A percentile compares a stretch with the other conserved stretches of the same genome.
Conservation (phyloP, 2,797 vertebrate species). For the Anas flavirostris region DNA sequence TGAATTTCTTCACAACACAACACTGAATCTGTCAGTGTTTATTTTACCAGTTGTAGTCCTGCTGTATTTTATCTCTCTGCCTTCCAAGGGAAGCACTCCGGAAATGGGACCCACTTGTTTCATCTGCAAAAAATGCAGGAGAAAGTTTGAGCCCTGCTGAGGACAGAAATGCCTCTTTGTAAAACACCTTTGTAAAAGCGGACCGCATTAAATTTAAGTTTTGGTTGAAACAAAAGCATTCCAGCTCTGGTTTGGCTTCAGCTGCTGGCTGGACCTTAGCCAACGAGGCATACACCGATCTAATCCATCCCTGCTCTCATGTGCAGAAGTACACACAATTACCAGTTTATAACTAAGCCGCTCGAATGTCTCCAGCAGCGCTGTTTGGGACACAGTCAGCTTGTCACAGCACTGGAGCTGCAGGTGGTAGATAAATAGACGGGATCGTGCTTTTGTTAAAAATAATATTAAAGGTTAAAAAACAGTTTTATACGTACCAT, state of each 20-base stretch:
- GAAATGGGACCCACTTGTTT: background rate
- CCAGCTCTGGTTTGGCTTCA: background rate
- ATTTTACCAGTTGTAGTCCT: background rate
- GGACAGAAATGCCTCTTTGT: background rate
- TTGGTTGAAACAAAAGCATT: background rate
- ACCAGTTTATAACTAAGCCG: background rate
- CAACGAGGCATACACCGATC: background rate
- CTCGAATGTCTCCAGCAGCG: background rate
- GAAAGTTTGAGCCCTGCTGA: background rate
- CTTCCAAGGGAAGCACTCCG: background rate
- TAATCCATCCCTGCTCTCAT: background rate
- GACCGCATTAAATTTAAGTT: background rate
- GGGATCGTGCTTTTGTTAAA: background rate
- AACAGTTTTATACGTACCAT: background rate
- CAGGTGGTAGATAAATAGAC: background rate
- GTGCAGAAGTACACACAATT: background rate
- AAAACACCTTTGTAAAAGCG: too few relatives aligned
- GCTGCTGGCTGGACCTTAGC: background rate
- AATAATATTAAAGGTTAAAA: background rate
- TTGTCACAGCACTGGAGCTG: background rate
- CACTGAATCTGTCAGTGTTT: accelerated
- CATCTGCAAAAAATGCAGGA: accelerated
- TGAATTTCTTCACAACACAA: background rate
- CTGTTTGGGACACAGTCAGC: background rate
- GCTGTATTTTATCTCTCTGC: accelerated